Base-by-base conservation (phyloP, 2,888 invertebrate genomes). In the Xestia sexstrigata region DNA sequence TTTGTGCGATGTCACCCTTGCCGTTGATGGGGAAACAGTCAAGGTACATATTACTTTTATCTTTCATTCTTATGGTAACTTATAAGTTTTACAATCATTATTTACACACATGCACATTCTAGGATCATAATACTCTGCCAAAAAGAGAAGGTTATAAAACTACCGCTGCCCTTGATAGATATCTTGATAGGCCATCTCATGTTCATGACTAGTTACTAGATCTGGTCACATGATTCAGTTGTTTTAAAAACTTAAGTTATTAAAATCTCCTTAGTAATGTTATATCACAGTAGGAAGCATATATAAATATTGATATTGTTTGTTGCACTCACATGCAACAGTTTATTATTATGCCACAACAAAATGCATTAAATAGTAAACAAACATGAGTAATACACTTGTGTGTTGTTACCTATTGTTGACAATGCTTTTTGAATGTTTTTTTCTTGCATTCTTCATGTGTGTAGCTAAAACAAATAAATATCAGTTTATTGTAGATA, bases 1-100 rank as follows among this genome's bases (percentile, higher is more conserved):
- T 90, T 97, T 99, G 91, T 99, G 99, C 95, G 99, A 99, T 97
- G 99, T 99, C 92, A 99, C 99, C 91, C 97, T 99, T 93, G 99
- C 99, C 89, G 99, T 99, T 95, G 99, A 99, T 94, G 98, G 98
- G 92, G 98, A 98, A 95, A 98, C 98, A 93, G 98, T 98, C 95
- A 98, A 98, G 97, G 97, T 97, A 93, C 17, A 15, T 67, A 58
- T 66, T 39, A 62, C 76, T 63, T 85, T 52, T n/a, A 63, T 35
- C 1, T 62, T 62, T 52, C 30, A 65, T 23, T 58, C 1, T 7
- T 47, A 6, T n/a, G 8, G 15, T 71, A 55, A n/a, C 35, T 26
- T 58, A 15, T 35, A 39, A 52, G 11, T 35, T 62, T n/a, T 35
- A 67, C 30, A 11, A 47, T 67, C 7, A 52, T 65, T 60, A 35